These are phyloP conservation scores for Odontophorus gujanensis DNA, from an alignment of 2,113 vertebrate species.

Conservation along the genomic window DNA sequence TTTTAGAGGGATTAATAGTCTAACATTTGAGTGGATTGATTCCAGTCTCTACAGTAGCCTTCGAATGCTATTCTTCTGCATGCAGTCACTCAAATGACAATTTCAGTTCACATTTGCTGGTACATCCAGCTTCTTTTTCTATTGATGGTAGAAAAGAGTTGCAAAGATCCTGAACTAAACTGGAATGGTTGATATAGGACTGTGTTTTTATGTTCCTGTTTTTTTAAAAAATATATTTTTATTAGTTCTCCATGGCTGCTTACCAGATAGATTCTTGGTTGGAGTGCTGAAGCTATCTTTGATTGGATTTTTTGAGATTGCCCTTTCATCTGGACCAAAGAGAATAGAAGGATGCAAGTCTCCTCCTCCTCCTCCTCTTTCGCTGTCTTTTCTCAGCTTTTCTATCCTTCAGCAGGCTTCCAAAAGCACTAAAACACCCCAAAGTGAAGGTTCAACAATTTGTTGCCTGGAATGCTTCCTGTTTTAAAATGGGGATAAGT, in stretches of 20 bases:
- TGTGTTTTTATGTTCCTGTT: not conserved
- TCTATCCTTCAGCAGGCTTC: not conserved
- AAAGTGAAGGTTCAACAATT: not conserved
- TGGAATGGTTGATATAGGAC: not conserved
- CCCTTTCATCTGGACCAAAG: not conserved
- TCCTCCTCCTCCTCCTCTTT: not conserved
- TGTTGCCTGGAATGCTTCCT: not conserved
- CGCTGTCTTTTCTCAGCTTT: not conserved
- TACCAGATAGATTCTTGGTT: too few species aligned
- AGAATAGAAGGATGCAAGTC: not conserved
- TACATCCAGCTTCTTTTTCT: not conserved
- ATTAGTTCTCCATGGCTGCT: fast-evolving
- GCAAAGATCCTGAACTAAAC: not conserved
- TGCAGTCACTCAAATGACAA: not conserved
- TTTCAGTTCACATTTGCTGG: not conserved
- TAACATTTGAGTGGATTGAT: not conserved
- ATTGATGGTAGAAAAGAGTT: not conserved
- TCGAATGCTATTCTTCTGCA: not conserved
- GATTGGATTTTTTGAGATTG: not conserved
- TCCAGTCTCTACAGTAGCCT: not conserved
- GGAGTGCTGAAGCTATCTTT: too few species aligned
- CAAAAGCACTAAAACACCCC: not conserved
- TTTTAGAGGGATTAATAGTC: not conserved
- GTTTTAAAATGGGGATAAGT: not conserved
- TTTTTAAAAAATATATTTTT: not conserved